Conservation (phyloP, 2,797 vertebrate species). For the Syngnathus acus region DNA sequence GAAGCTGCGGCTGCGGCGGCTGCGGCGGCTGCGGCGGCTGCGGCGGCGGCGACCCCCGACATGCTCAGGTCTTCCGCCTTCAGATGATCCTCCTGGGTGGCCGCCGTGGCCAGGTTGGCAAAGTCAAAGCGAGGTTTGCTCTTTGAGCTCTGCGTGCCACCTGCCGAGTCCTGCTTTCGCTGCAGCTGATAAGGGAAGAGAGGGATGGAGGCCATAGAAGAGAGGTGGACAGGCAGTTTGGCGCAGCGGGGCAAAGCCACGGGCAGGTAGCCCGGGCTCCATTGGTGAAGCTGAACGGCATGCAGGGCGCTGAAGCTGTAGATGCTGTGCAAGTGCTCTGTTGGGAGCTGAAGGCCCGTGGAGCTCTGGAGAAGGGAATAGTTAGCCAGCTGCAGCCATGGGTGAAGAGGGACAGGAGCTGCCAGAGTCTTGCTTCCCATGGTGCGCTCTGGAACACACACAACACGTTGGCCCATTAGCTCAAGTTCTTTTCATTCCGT, state of each 20-base stretch:
- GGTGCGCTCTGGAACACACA: constrained; percentile 33
- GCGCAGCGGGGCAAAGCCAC: constrained; percentile 85
- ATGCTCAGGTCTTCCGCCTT: constrained; percentile 83
- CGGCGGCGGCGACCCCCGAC: constrained; percentile 13
- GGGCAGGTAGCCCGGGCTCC: constrained; percentile 90
- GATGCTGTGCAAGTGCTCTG: constrained; percentile 85
- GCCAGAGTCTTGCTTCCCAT: constrained; percentile 97
- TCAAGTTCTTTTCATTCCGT: background rate
- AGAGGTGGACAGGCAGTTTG: constrained; percentile 82
- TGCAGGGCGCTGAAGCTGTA: constrained; percentile 94
- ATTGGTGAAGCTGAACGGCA: constrained; percentile 92
- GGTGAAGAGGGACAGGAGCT: constrained; percentile 91
- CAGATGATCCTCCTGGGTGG: constrained; percentile 90
- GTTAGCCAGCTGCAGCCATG: constrained; percentile 89
- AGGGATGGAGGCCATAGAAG: constrained; percentile 79
- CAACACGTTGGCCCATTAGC: constrained; percentile 5
- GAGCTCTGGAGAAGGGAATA: constrained; percentile 93
- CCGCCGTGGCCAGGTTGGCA: constrained; percentile 90
- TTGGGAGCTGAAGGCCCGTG: constrained; percentile 83
- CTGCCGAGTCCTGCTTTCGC: constrained; percentile 60
- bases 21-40: background rate
- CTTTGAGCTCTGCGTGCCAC: constrained; percentile 64
- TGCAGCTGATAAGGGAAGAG: constrained; percentile 88
- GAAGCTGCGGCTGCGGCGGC: constrained; percentile 9
- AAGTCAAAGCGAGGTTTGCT: constrained; percentile 95